phyloP scores from a whole-genome alignment of 2,113 vertebrate genomes.

The Desmodus rotundus region DNA sequence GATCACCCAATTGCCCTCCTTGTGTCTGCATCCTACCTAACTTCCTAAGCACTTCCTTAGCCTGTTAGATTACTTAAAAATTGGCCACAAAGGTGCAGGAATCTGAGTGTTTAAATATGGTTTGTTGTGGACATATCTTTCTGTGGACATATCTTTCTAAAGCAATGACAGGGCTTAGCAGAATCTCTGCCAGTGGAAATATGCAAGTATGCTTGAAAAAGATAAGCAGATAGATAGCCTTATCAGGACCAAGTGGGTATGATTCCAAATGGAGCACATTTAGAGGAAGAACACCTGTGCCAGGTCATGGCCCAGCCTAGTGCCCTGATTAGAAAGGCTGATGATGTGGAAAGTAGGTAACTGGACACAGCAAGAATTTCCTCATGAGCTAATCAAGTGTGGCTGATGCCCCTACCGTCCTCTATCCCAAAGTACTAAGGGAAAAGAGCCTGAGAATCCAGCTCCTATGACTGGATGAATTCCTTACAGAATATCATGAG shows the following conservation, averaged over 20 bases:
- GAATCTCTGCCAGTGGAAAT: neutral
- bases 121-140: neutral
- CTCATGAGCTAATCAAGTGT: neutral
- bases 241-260: neutral
- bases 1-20: neutral
- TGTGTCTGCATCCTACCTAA: neutral
- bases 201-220: neutral
- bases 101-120: neutral
- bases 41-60: neutral
- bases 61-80: slow-evolving; percentile 21
- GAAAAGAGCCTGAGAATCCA: neutral
- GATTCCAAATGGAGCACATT: neutral
- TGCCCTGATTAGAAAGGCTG: neutral
- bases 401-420: neutral
- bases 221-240: neutral
- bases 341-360: neutral
- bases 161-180: neutral
- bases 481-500: neutral
- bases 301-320: neutral
- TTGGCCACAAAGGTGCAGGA: neutral
- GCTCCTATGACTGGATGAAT: neutral
- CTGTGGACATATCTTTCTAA: neutral
- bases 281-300: neutral
- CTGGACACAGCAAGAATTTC: neutral
- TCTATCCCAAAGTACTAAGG: neutral